Evolutionary conservation across 1,140 invertebrate genomes (phyloP), one percentile per base, ranked within the genome.

Genomic region (Eriosoma lanigerum): DNA sequence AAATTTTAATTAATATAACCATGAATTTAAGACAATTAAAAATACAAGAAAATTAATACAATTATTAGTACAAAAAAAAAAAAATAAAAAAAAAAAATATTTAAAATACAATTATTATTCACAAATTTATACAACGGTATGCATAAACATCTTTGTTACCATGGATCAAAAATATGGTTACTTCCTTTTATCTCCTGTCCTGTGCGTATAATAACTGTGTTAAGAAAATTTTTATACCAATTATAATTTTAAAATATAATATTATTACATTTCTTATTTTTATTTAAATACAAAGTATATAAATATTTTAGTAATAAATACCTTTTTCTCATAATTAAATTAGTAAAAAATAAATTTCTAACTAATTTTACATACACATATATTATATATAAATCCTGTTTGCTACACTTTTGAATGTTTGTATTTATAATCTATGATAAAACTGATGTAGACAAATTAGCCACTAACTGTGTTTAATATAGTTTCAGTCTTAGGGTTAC

Each of bases 151-250:
- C 17, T n/a, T n/a, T 46, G 32, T 15, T 13, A 38, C 5, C 3
- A 6, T 44, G 32, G 32, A 38, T 38, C 3, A 48, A 10, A 76
- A 44, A 21, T 24, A 26, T 29, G 38, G 19, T 78, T 24, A 78
- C 24, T 78, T 78, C 56, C 75, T 78, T 60, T 78, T 78, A 24
- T 78, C 75, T 6, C 68, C 48, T 4, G 75, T 78, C 56, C 75
- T 46, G 19, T 78, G 75, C 75, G 75, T 78, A 60, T 62, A 48
- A 46, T 24, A 32, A 29, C 1, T 19, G 19, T 19, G 38, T 62
- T 78, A 78, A 78, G 75, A 8, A 78, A 78, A 60, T 46, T 29
- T 78, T 48, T 12, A 56, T 38, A n/a, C 19, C 19, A 21, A 8
- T 21, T 38, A 19, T 17, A 4, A 54, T 54, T 32, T 54, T 17